Base-by-base conservation (phyloP, 2,797 vertebrate genomes). In the Borostomias antarcticus region DNA sequence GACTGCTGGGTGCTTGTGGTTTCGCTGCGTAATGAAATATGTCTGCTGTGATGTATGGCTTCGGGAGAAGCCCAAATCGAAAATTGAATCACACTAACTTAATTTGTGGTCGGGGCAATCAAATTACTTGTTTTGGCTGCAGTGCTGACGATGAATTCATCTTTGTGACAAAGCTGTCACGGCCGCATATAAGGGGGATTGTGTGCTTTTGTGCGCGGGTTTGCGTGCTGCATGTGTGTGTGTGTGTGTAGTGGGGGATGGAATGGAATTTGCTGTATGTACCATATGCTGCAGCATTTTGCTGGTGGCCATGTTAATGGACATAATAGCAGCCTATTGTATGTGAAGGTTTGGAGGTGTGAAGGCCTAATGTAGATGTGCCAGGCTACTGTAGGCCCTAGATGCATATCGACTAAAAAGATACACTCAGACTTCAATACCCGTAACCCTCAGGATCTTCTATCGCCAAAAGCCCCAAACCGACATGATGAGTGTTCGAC, bases 1-100 rank as follows among this genome's bases (percentile, higher is more conserved):
- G 86, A 73, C 85, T 80, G 54, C 75, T 73, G 72, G 79, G 61
- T 57, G 82, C 86, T 84, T 72, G 80, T 70, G 84, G 86, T 90
- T 89, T 86, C 79, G 89, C 91, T 86, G 88, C 78, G 90, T 92
- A 93, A 93, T 93, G 90, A 93, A 94, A 93, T 93, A 93, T 91
- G 92, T 93, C 92, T 85, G 70, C 73, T 75, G 88, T 93, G 92
- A 94, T 93, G 90, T 91, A 94, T 93, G 89, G 85, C 83, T 89
- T 90, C 83, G 80, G 86, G 89, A 92, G 90, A 88, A 82, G 88
- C 86, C 88, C 89, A 88, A 92, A 91, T 93, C 85, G 89, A 92
- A 93, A 92, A 94, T 91, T 93, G 90, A 94, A 93, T 94, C 92
- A 93, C 91, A 87, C 90, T 93, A 93, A 93, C 93, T 93, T 92